Conservation (phyloP, 2,797 vertebrate species). For the Margarornis squamiger region DNA sequence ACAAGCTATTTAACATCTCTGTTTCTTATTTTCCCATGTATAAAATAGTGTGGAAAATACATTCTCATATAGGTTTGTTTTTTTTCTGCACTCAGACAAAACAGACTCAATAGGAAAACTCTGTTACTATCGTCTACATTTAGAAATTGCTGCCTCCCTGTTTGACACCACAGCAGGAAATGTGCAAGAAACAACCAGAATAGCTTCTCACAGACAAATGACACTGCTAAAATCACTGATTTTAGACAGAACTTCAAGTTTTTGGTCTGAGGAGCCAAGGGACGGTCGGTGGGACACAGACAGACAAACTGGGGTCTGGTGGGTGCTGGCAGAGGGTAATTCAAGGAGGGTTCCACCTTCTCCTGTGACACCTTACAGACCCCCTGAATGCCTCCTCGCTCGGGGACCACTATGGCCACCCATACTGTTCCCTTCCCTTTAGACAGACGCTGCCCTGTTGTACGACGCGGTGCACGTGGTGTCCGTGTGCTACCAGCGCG, state of each 20-base stretch:
- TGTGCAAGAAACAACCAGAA: neutral
- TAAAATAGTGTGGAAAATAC: neutral
- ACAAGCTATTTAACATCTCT: neutral
- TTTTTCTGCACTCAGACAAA: neutral
- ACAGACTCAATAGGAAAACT: neutral
- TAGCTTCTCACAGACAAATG: neutral
- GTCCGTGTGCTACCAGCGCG: slow-evolving; percentile 96
- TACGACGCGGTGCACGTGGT: slow-evolving; percentile 98
- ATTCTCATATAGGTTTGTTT: neutral
- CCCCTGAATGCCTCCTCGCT: accelerated
- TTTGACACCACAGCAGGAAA: neutral
- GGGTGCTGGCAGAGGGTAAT: neutral
- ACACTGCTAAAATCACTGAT: neutral
- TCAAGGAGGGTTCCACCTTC: neutral
- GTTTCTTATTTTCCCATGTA: neutral
- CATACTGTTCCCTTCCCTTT: slow-evolving; percentile 83
- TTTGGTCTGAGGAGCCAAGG: neutral
- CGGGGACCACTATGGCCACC: slow-evolving; percentile 63
- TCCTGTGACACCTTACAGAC: accelerated
- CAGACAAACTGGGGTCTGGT: accelerated
- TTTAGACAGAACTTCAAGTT: neutral
- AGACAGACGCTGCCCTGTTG: slow-evolving; percentile 98
- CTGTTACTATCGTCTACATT: neutral
- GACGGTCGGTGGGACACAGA: accelerated
- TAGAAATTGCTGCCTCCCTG: neutral